Evolutionary conservation across 2,888 invertebrate genomes (phyloP), one percentile per base, ranked within the genome.

Genomic region (Rhabditoides inermis): DNA sequence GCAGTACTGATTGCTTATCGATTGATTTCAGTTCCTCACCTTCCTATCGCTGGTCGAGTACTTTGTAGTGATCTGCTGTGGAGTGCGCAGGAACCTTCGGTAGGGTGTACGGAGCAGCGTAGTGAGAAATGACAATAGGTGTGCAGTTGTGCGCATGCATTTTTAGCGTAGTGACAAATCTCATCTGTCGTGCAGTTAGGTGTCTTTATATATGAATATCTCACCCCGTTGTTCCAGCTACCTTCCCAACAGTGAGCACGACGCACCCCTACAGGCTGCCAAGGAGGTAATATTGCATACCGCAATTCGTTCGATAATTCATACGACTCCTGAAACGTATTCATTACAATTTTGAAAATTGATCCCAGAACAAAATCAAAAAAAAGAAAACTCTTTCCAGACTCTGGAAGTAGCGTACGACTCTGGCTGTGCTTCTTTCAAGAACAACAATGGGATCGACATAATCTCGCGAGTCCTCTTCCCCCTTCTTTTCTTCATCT

Each of bases 41-140:
- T 73, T 74, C 57, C 47, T 68, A 27, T 75, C 72, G 2, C 58
- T 74, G 51, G 37, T 74, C 30, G 74, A 75, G 51, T 75, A 75
- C 54, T 73, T 75, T 53, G 35, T 72, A 10, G 72, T 73, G 5
- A 70, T 74, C 36, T 63, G 69, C 52, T 69, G 67, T 50, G 68
- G 70, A 23, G 55, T 65, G 37, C 62, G 63, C 20, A 59, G 70
- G 35, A 60, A 58, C 2, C 57, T 67, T n/a, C 52, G 60, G n/a
- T 60, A 64, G n/a, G n/a, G n/a, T n/a, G n/a, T n/a, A n/a, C n/a
- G n/a, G n/a, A n/a, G n/a, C n/a, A n/a, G n/a, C n/a, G n/a, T n/a
- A n/a, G n/a, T n/a, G n/a, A n/a, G n/a, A n/a, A n/a, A n/a, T n/a
- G n/a, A n/a, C n/a, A n/a, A n/a, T n/a, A n/a, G n/a, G n/a, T n/a